These are phyloP conservation scores for Ariopsis seemanni DNA, from an alignment of 2,113 vertebrate genomes.

Conservation along the genomic window DNA sequence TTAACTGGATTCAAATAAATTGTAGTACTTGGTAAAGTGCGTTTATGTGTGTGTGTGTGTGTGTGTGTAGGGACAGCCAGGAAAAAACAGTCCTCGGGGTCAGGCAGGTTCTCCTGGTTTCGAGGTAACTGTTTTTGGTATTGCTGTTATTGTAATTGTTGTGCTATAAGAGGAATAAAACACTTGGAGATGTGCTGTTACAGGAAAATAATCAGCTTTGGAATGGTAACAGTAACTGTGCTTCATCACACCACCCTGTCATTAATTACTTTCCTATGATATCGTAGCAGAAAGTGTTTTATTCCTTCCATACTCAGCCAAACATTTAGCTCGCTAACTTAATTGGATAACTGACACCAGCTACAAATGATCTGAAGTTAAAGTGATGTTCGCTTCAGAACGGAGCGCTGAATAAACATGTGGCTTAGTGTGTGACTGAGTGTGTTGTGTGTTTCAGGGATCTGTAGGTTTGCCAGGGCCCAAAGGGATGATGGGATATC, in stretches of 20 bases:
- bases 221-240: not conserved
- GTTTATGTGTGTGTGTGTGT: conserved; percentile 34
- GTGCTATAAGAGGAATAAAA: not conserved
- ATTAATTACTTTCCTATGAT: not conserved
- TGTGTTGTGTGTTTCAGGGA: conserved; percentile 71
- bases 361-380: not conserved
- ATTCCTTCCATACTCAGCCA: not conserved
- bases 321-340: not conserved
- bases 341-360: not conserved
- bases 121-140: conserved; percentile 77
- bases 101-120: conserved; percentile 79
- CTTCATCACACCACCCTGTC: not conserved
- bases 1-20: not conserved
- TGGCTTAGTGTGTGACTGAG: conserved; percentile 54
- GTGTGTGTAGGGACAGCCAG: conserved; percentile 79
- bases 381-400: not conserved
- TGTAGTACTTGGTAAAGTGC: not conserved
- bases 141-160: not conserved
- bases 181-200: not conserved
- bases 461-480: conserved; percentile 75
- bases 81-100: conserved; percentile 85
- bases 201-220: not conserved
- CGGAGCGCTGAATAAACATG: not conserved
- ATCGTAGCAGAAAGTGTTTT: not conserved
- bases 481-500: conserved; percentile 78